Conservation (phyloP, 2,113 vertebrate genomes). For the Silurus meridionalis region DNA sequence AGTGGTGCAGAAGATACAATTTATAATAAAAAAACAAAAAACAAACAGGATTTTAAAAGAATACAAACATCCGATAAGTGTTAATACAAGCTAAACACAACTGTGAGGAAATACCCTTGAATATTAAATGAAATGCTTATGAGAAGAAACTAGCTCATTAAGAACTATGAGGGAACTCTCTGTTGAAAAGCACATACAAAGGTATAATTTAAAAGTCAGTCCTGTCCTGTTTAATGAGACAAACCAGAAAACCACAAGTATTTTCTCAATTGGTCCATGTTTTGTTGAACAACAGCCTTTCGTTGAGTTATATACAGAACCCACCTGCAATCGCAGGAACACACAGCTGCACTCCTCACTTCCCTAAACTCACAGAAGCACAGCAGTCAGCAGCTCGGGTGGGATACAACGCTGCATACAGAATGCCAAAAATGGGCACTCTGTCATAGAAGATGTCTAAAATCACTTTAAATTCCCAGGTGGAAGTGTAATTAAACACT, state of each 20-base stretch:
- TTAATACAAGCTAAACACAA: not conserved
- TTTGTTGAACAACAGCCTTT: not conserved
- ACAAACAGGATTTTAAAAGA: not conserved
- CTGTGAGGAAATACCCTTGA: not conserved
- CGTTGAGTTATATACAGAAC: not conserved
- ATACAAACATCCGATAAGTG: not conserved
- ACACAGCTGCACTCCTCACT: not conserved
- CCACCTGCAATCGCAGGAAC: conserved; percentile 11
- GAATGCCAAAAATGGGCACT: conserved; percentile 7
- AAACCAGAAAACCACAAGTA: not conserved
- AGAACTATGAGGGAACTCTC: not conserved
- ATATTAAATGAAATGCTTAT: not conserved
- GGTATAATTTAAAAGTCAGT: not conserved
- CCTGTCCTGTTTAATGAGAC: not conserved
- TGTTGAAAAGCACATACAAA: not conserved
- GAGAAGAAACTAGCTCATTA: not conserved
- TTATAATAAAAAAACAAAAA: too few relatives aligned
- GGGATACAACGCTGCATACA: conserved; percentile 1
- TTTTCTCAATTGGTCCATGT: not conserved
- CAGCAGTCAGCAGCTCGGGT: conserved; percentile 30
- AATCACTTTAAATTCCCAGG: conserved; percentile 32
- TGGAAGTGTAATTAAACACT: conserved; percentile 42
- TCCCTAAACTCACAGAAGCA: not conserved
- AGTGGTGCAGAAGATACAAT: not conserved
- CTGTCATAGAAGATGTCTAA: conserved; percentile 7